Evolutionary conservation across 64 coral and sea anemone species (phyloP), one percentile per base, ranked within the genome.

Genomic region (Porites australiensis): DNA sequence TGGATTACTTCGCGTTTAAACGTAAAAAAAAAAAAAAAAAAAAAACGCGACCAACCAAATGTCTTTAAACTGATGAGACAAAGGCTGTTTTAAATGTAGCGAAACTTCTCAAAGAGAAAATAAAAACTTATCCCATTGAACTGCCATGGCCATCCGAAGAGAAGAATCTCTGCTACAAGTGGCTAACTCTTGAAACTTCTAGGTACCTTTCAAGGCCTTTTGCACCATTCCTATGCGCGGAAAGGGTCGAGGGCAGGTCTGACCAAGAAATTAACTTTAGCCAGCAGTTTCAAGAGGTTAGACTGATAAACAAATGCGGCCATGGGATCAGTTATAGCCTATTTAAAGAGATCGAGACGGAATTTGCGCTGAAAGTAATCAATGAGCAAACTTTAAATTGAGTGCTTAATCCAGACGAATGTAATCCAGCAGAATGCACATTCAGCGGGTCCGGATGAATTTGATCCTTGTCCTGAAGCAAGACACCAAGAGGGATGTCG

Each of bases 191-290:
- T 82, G 13, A 65, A 93, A 72, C 74, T 93, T 48, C 64, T 93
- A 72, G 75, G 88, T 94, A 89, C n/a, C n/a, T n/a, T n/a, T n/a
- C n/a, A n/a, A n/a, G n/a, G n/a, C 54, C 60, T 94, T 94, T 94
- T 94, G 92, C 13, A 82, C 85, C 75, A 83, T 94, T 64, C 92
- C 88, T 77, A 59, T 94, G 63, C 74, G 66, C 74, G 87, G 77
- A 94, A 86, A 94, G 77, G 53, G 77, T 89, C 69, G 88, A 88
- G 63, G 88, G 92, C 86, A 94, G 51, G 86, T 94, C 85, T 82
- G 79, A 75, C 77, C 76, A 43, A 6, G 77, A 65, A 82, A 94
- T 89, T 19, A 94, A 89, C 86, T 94, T 86, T 94, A 88, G 0
- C 86, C 77, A 16, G 21, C 65, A 49, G 92, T 94, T 79, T 19